Conservation (phyloP, 2,113 vertebrate species). For the Scytalopus superciliaris region DNA sequence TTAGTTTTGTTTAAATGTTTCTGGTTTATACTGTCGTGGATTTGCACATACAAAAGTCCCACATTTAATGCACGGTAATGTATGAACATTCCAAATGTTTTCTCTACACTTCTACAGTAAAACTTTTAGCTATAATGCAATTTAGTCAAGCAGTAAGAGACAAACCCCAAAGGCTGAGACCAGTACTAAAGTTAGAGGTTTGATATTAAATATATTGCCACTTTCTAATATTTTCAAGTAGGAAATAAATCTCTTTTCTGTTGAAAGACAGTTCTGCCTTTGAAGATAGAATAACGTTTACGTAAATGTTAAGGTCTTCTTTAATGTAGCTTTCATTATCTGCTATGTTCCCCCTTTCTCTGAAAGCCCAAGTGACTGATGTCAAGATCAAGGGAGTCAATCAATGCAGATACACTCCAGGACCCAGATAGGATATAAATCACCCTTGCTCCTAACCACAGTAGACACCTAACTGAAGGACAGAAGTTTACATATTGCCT, state of each 20-base stretch:
- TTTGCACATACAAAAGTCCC: background rate
- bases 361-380: conserved; percentile 75
- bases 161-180: background rate
- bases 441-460: conserved; percentile 61
- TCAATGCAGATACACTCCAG: conserved; percentile 81
- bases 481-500: conserved; percentile 58
- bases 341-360: conserved; percentile 55
- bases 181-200: background rate
- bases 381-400: conserved; percentile 84
- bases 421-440: conserved; percentile 76
- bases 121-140: background rate
- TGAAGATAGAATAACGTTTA: conserved; percentile 80
- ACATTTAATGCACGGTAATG: background rate
- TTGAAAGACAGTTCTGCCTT: conserved; percentile 67
- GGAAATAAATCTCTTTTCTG: conserved; percentile 53
- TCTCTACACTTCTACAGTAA: background rate
- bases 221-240: conserved; percentile 52
- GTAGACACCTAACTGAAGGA: conserved; percentile 49
- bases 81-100: background rate
- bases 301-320: conserved; percentile 71
- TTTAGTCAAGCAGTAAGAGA: background rate
- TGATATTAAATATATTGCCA: conserved; percentile 17
- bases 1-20: conserved; percentile 13
- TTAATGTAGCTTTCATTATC: conserved; percentile 81
- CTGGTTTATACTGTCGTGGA: background rate